These are phyloP conservation scores for Apostichopus californicus DNA, from an alignment of 35 echinoderm and acorn worm genomes.

Conservation along the genomic window DNA sequence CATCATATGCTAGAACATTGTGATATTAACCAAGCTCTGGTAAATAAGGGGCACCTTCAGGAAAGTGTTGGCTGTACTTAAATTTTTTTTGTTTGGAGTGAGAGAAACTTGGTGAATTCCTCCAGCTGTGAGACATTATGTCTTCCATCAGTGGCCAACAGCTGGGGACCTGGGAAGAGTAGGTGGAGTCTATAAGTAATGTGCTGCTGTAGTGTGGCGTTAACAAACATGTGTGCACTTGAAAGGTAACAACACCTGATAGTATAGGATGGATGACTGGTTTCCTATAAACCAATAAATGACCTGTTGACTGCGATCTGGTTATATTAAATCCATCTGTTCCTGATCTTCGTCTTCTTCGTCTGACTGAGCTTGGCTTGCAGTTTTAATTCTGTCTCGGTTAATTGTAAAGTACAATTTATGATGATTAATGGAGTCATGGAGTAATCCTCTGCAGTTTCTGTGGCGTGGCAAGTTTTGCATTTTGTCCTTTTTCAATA, in stretches of 20 bases:
- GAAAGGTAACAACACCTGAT: not conserved
- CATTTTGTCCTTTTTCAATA: no score
- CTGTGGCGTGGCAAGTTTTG: constrained; percentile 37
- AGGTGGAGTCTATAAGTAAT: not conserved
- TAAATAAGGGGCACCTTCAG: not conserved
- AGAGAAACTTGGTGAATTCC: not conserved
- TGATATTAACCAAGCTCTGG: not conserved
- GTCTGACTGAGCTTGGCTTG: not conserved
- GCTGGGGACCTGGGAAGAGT: not conserved
- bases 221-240: constrained; percentile 3
- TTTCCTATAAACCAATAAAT: not conserved
- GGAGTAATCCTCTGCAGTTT: constrained; percentile 36
- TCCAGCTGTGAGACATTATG: constrained; percentile 26
- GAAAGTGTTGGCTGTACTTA: not conserved
- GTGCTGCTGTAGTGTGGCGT: not conserved
- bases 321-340: not conserved
- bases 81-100: not conserved
- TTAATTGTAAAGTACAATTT: no score
- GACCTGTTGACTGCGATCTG: constrained; percentile 13
- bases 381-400: no score
- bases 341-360: not conserved
- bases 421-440: constrained; percentile 16
- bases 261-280: constrained; percentile 13
- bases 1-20: not conserved
- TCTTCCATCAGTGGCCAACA: not conserved